These are phyloP conservation scores for Parauchenoglanis ngamensis DNA, from an alignment of 2,797 vertebrate species.

Conservation along the genomic window DNA sequence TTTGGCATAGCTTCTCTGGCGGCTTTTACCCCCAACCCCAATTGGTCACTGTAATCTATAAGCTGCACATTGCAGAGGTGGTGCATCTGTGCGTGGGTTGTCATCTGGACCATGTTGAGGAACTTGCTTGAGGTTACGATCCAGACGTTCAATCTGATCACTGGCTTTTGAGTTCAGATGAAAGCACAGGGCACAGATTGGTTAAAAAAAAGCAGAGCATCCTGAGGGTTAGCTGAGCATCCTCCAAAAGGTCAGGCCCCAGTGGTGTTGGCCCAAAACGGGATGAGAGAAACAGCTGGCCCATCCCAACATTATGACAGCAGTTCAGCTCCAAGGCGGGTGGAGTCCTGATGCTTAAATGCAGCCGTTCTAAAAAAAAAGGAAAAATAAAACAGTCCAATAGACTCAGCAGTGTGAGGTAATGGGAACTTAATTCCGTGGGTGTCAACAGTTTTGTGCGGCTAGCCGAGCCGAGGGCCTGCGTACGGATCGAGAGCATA, in stretches of 20 bases:
- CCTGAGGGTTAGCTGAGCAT: slow-evolving; percentile 12
- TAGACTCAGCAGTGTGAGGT: slow-evolving; percentile 72
- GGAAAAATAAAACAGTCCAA: slow-evolving; percentile 60
- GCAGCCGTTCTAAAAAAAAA: slow-evolving; percentile 64
- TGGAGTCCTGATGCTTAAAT: slow-evolving; percentile 75
- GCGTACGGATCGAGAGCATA: slow-evolving; percentile 71
- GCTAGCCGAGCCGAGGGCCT: slow-evolving; percentile 68
- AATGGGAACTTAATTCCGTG: slow-evolving; percentile 80
- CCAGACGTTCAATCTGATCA: slow-evolving; percentile 15
- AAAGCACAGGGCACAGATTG: slow-evolving; percentile 21
- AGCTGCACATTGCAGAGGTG: slow-evolving; percentile 55
- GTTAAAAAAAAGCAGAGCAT: not conserved
- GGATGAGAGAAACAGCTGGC: slow-evolving; percentile 56
- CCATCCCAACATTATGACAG: slow-evolving; percentile 69
- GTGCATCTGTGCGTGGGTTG: slow-evolving; percentile 62
- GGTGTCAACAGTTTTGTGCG: slow-evolving; percentile 79
- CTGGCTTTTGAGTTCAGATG: slow-evolving; percentile 8
- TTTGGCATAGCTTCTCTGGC: slow-evolving; percentile 52
- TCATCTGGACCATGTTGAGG: slow-evolving; percentile 37
- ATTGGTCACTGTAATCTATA: slow-evolving; percentile 67
- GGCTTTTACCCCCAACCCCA: slow-evolving; percentile 59
- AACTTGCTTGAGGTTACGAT: slow-evolving; percentile 13
- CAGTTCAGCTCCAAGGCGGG: slow-evolving; percentile 60
- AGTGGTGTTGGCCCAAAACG: slow-evolving; percentile 40
- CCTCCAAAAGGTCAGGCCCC: slow-evolving; percentile 32